phyloP scores from a whole-genome alignment of 2,888 invertebrate genomes.

The Philereme transversata region DNA sequence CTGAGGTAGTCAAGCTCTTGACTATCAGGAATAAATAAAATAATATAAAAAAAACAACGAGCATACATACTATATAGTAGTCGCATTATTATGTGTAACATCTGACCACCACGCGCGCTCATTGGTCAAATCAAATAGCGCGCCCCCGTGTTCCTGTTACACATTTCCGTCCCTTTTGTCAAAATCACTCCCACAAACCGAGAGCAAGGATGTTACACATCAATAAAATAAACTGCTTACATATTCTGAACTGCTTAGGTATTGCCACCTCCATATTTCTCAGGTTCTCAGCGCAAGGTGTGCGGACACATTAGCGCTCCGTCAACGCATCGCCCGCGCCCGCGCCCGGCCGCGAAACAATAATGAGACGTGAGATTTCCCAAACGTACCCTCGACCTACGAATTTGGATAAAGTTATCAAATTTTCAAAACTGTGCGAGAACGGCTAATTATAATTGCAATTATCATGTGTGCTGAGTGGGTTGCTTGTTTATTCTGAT shows the following conservation, averaged over 20 bases:
- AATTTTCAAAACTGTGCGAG: slow-evolving; percentile 79
- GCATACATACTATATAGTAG: no score
- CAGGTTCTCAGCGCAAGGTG: slow-evolving; percentile 57
- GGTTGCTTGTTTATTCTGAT: slow-evolving; percentile 21
- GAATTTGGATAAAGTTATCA: slow-evolving; percentile 82
- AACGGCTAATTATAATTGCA: slow-evolving; percentile 76
- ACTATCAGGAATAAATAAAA: no score
- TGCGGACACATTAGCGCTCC: slow-evolving; percentile 70
- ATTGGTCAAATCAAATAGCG: no score
- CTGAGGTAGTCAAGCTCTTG: no score
- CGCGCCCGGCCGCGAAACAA: slow-evolving; percentile 66
- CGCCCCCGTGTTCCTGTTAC: no score
- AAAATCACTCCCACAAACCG: no score
- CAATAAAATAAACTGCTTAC: no score
- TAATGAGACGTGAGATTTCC: slow-evolving; percentile 79
- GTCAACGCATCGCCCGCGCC: slow-evolving; percentile 66
- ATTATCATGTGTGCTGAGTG: slow-evolving; percentile 49
- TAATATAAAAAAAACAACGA: no score
- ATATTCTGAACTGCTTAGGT: neutral
- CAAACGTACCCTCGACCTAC: slow-evolving; percentile 77
- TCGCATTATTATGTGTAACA: no score
- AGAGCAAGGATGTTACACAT: no score
- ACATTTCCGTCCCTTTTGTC: no score
- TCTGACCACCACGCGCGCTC: no score
- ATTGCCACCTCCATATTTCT: slow-evolving; percentile 41